Evolutionary conservation across 2,797 vertebrate species (phyloP), one percentile per base, ranked within the genome.

Genomic region (Urocyon cinereoargenteus): DNA sequence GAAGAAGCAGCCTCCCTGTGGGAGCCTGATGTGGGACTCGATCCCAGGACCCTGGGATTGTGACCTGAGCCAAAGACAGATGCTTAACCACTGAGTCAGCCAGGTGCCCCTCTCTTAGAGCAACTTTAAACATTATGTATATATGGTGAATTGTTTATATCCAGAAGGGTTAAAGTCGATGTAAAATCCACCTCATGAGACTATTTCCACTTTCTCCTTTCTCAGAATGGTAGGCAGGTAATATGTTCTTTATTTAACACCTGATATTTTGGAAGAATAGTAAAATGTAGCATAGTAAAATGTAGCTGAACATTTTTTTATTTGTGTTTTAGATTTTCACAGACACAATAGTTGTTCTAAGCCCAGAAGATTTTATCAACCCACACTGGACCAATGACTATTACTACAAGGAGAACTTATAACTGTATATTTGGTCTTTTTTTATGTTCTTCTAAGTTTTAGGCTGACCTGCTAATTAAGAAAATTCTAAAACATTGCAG

Each of bases 401-500:
- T 83, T 49, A 55, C 15, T 70, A 18, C 49, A 53, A 87, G 62
- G 31, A 84, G 21, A 24, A 6, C 21, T 45, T 86, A 3, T 24
- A 51, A 88, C 34, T 77, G 5, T 3, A 70, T 85, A 45, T 40
- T 91, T 64, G 64, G 2, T 36, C 15, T 19, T 92, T 75, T 66
- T 62, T 72, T 78, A 26, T 26, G 11, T 64, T 61, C 15, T 77
- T 70, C 31, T 31, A 68, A 73, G 22, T 92, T 92, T 53, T 59
- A 70, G 6, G 40, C 40, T 59, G 31, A 72, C 2, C 13, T 82
- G 4, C 22, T 95, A 21, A 59, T 53, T 28, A 53, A 61, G 28
- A 91, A 88, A 92, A 95, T 70, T 91, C 19, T 84, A 57, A 68
- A 90, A 55, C 16, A 89, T 19, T 14, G 16, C 31, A 87, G 19